Evolutionary conservation across 2,797 vertebrate genomes (phyloP).

Genomic region (Caiman crocodilus): DNA sequence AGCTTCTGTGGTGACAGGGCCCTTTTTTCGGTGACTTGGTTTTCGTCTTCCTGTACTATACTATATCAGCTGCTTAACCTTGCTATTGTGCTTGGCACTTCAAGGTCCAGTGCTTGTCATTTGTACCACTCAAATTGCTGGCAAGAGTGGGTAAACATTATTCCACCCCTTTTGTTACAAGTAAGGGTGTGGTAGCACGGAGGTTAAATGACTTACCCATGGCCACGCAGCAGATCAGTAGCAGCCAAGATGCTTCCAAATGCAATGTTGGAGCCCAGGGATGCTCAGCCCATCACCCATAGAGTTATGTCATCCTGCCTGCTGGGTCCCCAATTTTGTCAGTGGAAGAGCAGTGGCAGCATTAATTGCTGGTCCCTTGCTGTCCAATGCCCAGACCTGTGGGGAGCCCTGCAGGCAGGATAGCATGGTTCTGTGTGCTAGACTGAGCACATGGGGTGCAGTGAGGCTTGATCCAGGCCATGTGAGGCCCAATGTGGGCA

Average conservation of each 20-base stretch:
- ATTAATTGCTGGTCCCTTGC: too few species aligned
- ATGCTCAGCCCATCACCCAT: too few species aligned
- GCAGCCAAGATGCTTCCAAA: background rate
- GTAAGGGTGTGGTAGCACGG: too few species aligned
- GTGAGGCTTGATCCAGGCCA: too few species aligned
- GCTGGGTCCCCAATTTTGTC: too few species aligned
- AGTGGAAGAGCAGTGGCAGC: too few species aligned
- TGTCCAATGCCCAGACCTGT: too few species aligned
- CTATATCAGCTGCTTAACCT: background rate
- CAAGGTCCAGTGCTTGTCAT: background rate
- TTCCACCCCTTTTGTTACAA: background rate
- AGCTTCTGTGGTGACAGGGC: background rate
- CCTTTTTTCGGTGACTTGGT: background rate
- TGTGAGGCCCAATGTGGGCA: too few species aligned
- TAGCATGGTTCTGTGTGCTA: too few species aligned
- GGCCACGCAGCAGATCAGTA: background rate
- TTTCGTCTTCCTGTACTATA: background rate
- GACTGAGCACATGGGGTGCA: too few species aligned
- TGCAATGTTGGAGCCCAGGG: background rate
- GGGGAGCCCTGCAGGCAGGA: too few species aligned
- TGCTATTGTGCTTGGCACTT: background rate
- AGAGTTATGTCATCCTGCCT: too few species aligned
- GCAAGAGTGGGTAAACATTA: background rate
- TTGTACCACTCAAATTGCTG: background rate
- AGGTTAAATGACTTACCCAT: background rate